These are phyloP conservation scores for Epinephelus malabaricus DNA, from an alignment of 2,797 vertebrate species.

Conservation along the genomic window DNA sequence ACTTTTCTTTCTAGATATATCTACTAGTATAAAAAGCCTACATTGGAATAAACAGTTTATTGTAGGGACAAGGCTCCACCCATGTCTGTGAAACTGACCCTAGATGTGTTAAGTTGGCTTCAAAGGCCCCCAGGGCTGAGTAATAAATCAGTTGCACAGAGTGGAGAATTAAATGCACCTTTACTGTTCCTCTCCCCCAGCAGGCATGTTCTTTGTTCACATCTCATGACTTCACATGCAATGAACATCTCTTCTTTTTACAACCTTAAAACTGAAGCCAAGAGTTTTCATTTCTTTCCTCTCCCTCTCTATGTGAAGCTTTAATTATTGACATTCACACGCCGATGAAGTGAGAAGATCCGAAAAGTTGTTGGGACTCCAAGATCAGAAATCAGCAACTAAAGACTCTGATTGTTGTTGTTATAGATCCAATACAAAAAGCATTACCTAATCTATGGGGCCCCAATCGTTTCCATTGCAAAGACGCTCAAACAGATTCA, in stretches of 20 bases:
- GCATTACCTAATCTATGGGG: neutral
- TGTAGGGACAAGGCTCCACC: constrained; percentile 43
- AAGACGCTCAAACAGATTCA: neutral
- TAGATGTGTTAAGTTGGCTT: constrained; percentile 68
- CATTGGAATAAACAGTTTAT: constrained; percentile 41
- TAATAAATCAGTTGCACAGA: constrained; percentile 70
- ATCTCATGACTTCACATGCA: constrained; percentile 50
- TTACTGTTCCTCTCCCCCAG: constrained; percentile 37
- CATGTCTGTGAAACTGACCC: constrained; percentile 61
- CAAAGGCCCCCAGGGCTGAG: constrained; percentile 58
- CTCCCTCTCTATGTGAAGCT: neutral
- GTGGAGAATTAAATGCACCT: constrained; percentile 54
- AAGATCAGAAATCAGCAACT: constrained; percentile 4
- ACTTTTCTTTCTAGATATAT: neutral
- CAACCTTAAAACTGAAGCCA: constrained; percentile 12
- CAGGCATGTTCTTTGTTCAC: constrained; percentile 62
- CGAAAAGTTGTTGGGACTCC: neutral
- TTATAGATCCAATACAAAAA: neutral
- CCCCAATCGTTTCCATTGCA: neutral
- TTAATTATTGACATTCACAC: constrained; percentile 14
- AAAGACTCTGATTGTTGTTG: neutral
- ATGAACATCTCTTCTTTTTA: neutral
- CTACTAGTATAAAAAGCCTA: constrained; percentile 21
- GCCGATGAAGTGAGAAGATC: neutral
- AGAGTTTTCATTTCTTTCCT: neutral